Conservation (phyloP, 1,140 invertebrate genomes). For the Aphelinus atriplicis region DNA sequence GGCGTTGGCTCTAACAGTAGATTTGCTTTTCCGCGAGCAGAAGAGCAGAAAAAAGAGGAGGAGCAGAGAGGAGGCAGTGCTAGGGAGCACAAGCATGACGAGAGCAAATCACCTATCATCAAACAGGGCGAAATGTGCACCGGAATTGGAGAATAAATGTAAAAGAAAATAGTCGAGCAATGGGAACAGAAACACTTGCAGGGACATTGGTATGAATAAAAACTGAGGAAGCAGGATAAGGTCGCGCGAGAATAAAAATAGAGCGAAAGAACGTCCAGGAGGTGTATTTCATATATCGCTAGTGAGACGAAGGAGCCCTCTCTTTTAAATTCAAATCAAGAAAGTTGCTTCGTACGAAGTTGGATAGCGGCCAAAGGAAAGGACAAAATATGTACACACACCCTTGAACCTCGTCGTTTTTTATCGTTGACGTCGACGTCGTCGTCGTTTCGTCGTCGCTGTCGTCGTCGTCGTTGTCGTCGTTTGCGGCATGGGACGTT, state of each 20-base stretch:
- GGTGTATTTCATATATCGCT: slow-evolving; percentile 20
- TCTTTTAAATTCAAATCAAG: slow-evolving; percentile 41
- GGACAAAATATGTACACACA: slow-evolving; percentile 19
- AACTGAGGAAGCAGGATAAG: no score
- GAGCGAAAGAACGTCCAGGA: no score
- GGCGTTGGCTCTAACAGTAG: slow-evolving; percentile 4
- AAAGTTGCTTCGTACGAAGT: slow-evolving; percentile 32
- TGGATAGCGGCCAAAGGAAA: slow-evolving; percentile 40
- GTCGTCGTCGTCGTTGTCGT: background rate
- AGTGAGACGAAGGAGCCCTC: slow-evolving; percentile 6
- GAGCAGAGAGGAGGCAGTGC: background rate
- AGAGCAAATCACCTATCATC: background rate
- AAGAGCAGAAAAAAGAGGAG: background rate
- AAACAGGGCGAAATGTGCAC: no score
- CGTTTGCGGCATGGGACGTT: slow-evolving; percentile 8
- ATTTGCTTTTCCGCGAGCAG: background rate
- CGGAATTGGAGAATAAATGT: no score
- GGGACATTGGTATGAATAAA: no score
- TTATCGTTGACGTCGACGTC: no score
- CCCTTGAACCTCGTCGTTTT: background rate
- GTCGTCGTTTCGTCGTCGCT: background rate
- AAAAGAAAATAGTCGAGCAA: no score
- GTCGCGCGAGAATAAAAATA: background rate
- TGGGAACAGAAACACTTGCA: no score
- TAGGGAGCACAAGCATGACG: background rate